Evolutionary conservation across 1,140 invertebrate genomes (phyloP).

Genomic region (Colletes latitarsis): DNA sequence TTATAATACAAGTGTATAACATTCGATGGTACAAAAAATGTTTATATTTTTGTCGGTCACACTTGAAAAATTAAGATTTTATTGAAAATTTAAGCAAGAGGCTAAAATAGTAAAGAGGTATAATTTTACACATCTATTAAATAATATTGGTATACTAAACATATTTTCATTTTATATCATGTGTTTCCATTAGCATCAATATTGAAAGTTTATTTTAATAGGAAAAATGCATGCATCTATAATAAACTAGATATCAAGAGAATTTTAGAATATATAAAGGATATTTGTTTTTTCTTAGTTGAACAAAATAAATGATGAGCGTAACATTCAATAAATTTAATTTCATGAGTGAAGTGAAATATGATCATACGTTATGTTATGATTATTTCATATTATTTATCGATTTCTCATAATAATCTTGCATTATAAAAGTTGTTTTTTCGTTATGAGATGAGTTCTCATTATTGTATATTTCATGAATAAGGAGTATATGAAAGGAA

Average conservation of each 20-base stretch:
- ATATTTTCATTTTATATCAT: background rate
- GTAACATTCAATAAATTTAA: conserved; percentile 1
- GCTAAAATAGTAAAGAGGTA: conserved; percentile 4
- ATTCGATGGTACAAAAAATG: background rate
- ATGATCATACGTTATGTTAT: background rate
- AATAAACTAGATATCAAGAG: background rate
- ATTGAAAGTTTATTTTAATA: conserved; percentile 1
- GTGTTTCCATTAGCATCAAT: background rate
- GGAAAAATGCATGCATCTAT: conserved; percentile 1
- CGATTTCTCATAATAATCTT: conserved; percentile 10
- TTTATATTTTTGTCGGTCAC: background rate
- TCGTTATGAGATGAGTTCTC: background rate
- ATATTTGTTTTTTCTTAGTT: background rate
- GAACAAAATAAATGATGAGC: conserved; percentile 1
- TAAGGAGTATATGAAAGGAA: background rate
- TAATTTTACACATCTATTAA: background rate
- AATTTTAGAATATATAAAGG: background rate
- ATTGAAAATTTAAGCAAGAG: conserved; percentile 2
- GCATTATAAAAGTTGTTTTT: conserved; percentile 1
- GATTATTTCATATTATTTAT: conserved; percentile 12
- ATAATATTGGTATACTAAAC: background rate
- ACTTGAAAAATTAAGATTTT: conserved; percentile 2
- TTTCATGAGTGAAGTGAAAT: background rate
- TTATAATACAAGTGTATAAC: conserved; percentile 10
- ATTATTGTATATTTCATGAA: background rate